Evolutionary conservation across 2,888 invertebrate species (phyloP), one percentile per base, ranked within the genome.

Genomic region (Drosophila suboccidentalis): DNA sequence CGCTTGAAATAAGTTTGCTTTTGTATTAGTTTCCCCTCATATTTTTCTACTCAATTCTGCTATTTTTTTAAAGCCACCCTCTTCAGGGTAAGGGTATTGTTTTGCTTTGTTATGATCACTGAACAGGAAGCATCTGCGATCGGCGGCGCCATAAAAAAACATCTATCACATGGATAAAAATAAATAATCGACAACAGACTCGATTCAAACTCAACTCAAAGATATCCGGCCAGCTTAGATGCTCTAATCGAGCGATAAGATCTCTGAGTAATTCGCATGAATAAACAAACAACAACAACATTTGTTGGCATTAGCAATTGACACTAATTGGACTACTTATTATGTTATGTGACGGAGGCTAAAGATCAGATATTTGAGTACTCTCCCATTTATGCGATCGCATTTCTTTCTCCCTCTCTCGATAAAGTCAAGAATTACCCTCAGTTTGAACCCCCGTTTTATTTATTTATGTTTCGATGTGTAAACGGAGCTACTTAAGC

Each of bases 241-340:
- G 29, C 61, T 65, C 61, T 61, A 78, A 76, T 76, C 69, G 47
- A 38, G 75, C 58, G 78, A 76, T 76, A 70, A 69, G 78, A 74
- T 78, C 78, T 17, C 46, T n/a, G 43, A 19, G 41, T 36, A 38
- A 57, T 58, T 50, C 71, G 54, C 71, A 60, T 36, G 41, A 63
- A 54, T 72, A 54, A n/a, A 44, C 39, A 38, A 34, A 34, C 11
- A 63, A 36, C 54, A 46, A n/a, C 19, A 58, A 36, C 50, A 64
- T 26, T 67, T 36, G 26, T 44, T 34, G 55, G 29, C 78, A 59
- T 44, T 60, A 29, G 63, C 74, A 83, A 83, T 87, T 85, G 86
- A 87, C 75, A 72, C 60, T 85, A 87, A 83, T 83, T 83, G 87
- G 67, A 67, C 80, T 72, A 38, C 38, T 38, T 38, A 83, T 82